Base-by-base conservation (phyloP, 2,113 vertebrate species). In the Xiphophorus hellerii region DNA sequence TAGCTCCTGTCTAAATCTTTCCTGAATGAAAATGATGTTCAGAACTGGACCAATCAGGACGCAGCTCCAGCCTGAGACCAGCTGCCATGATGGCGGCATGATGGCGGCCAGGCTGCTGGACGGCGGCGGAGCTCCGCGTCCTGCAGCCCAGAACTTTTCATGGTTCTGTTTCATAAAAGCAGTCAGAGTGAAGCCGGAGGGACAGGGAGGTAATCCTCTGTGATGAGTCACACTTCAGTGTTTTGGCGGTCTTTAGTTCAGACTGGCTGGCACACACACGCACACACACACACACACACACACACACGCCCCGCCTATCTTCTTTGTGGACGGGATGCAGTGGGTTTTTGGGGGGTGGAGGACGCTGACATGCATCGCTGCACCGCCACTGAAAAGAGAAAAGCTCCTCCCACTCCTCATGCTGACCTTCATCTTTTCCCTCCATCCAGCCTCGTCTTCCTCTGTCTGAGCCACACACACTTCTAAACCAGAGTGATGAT, bases 251-350 rank as follows among this genome's bases (percentile, higher is more conserved):
- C 71, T 79, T 69, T 73, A 79, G 69, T 73, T 79, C 77, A 69
- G 39, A 51, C 30, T 54, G 39, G 77, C 35, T 35, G 44, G 39
- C 39, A 73, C 39, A 44, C 13, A 42, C 39, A 42, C 39, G 14
- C 37, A 39, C 37, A 39, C 37, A 39, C 37, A 39, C 37, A 39
- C 37, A 39, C 37, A 39, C 37, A 13, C 39, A 42, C 39, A 42
- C 73, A 69, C 71, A 74, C 60, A 78, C 83, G 77, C 83, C 74
- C 51, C 61, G 48, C 14, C 77, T 80, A 64, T 83, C 86, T 69
- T 87, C 87, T 77, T 67, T 87, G 77, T 78, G 80, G 86, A 87
- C 81, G 72, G 82, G 77, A 72, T 85, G 71, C 60, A 82, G 83
- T 78, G 5, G 6, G 69, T 44, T 5, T 44, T 17, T 15, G 78